Conservation (phyloP, 2,888 invertebrate species). For the Punctoribates punctum region DNA sequence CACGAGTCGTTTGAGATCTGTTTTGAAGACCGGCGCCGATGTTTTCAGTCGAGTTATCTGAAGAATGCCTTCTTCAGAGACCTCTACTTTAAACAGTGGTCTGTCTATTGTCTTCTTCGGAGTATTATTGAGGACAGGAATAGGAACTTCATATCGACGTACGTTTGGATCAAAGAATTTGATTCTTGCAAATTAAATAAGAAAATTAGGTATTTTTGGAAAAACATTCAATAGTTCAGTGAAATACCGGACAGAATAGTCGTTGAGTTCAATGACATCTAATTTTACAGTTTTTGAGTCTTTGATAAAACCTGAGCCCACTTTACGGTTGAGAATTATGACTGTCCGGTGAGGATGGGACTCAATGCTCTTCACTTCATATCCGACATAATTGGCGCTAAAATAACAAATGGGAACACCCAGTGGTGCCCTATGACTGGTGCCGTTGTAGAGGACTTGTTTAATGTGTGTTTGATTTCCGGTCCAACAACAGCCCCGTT, state of each 20-base stretch:
- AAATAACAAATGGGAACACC: conserved; percentile 38
- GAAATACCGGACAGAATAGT: conserved; percentile 3
- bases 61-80: background rate
- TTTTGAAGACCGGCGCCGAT: conserved; percentile 14
- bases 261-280: conserved; percentile 34
- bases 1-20: conserved; percentile 30
- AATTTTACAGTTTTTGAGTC: conserved; percentile 29
- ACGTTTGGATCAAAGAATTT: conserved; percentile 31
- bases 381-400: conserved; percentile 29
- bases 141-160: conserved; percentile 40
- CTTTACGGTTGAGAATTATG: conserved; percentile 13
- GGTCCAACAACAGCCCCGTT: conserved; percentile 40
- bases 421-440: background rate
- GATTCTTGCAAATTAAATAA: background rate
- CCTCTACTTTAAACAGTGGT: background rate
- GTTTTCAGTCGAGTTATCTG: background rate
- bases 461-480: background rate
- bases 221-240: no score
- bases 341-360: background rate
- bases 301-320: conserved; percentile 10
- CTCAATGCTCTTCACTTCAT: background rate
- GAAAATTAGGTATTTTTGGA: no score
- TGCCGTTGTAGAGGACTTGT: background rate
- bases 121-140: conserved; percentile 27
- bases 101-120: background rate